Evolutionary conservation across 1,140 invertebrate species (phyloP).

Genomic region (Drosophila persimilis): DNA sequence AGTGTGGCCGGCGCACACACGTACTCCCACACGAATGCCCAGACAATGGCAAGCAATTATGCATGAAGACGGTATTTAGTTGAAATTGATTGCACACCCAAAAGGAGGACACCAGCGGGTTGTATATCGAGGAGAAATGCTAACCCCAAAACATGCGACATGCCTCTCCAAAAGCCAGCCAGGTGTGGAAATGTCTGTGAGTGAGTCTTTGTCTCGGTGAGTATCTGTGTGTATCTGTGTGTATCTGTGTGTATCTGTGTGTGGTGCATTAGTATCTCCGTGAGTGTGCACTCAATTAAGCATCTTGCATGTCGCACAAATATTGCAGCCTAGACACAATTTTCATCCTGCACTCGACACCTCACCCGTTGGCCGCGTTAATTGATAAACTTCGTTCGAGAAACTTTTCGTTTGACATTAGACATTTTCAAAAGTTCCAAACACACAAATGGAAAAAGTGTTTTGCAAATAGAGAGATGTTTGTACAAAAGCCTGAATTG

Average conservation of each 20-base stretch:
- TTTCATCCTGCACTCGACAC: constrained; percentile 39
- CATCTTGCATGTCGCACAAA: constrained; percentile 41
- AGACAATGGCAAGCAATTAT: constrained; percentile 62
- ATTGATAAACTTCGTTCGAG: constrained; percentile 42
- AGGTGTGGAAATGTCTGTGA: constrained; percentile 56
- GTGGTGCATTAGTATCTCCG: not conserved
- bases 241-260: constrained; percentile 1
- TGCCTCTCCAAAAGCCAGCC: constrained; percentile 34
- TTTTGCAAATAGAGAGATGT: not conserved
- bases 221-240: constrained; percentile 1
- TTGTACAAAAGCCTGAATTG: not conserved
- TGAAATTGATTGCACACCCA: constrained; percentile 67
- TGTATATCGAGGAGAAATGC: constrained; percentile 22
- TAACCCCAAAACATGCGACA: constrained; percentile 34
- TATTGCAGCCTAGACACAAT: constrained; percentile 43
- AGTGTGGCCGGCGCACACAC: constrained; percentile 15
- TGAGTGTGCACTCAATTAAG: constrained; percentile 61
- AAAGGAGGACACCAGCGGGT: constrained; percentile 45
- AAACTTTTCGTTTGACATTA: constrained; percentile 7
- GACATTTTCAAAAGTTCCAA: not conserved
- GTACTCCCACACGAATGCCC: constrained; percentile 1
- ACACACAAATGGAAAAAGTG: not conserved
- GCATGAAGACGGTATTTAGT: constrained; percentile 70
- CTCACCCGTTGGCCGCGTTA: constrained; percentile 33
- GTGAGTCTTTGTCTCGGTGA: constrained; percentile 16